These are phyloP conservation scores for Choloepus hoffmanni DNA, from an alignment of 2,113 vertebrate genomes.

Conservation along the genomic window DNA sequence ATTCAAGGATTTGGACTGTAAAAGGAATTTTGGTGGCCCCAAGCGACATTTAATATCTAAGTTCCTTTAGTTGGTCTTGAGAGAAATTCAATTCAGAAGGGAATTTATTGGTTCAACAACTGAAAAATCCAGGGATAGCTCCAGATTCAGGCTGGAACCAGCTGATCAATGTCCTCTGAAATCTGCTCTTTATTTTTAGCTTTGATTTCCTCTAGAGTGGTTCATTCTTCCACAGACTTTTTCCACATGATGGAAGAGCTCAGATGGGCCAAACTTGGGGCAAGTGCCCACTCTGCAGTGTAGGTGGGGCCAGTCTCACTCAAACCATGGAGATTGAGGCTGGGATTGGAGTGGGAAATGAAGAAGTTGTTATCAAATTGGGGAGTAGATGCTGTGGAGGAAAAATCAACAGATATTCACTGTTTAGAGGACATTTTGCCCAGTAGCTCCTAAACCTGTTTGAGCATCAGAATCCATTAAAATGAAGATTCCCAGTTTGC, in stretches of 20 bases:
- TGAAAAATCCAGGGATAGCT: neutral
- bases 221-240: neutral
- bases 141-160: neutral
- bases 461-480: neutral
- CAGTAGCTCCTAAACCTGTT: neutral
- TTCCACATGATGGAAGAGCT: neutral
- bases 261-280: neutral
- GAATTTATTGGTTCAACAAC: neutral
- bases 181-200: neutral
- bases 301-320: neutral
- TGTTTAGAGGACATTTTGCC: neutral
- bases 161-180: too few species aligned
- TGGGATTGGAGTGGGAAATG: neutral
- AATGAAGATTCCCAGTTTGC: neutral
- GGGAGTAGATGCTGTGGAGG: neutral
- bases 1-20: neutral
- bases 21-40: neutral
- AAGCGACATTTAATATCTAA: neutral
- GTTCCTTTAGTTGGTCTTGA: neutral
- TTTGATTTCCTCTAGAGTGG: neutral
- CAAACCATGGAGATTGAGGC: neutral
- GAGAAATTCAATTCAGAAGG: neutral
- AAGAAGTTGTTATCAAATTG: neutral
- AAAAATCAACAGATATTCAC: neutral
- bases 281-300: neutral